Evolutionary conservation across 2,888 invertebrate genomes (phyloP).

Genomic region (Trissoscelio sp.): DNA sequence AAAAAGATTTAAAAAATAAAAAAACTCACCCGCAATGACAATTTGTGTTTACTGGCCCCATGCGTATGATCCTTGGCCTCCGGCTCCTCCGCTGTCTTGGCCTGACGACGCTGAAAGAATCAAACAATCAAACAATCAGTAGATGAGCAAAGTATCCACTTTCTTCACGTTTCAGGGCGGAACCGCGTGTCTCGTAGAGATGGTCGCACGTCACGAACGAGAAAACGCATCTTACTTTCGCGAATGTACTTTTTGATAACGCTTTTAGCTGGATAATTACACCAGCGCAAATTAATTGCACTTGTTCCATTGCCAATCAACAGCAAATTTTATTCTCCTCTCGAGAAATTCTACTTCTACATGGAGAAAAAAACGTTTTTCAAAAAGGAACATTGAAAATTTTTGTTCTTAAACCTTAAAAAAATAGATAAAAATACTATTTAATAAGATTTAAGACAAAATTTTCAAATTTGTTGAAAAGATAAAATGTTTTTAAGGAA

Average conservation of each 20-base stretch:
- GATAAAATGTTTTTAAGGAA: too few species aligned
- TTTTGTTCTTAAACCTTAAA: too few species aligned
- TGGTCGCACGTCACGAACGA: slow-evolving; percentile 62
- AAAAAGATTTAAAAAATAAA: too few species aligned
- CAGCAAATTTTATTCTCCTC: neutral
- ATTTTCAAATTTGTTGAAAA: too few species aligned
- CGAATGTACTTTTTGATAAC: slow-evolving; percentile 56
- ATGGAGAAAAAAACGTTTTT: too few species aligned
- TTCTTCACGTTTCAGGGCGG: slow-evolving; percentile 80
- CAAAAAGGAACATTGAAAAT: too few species aligned
- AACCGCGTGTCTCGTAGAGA: slow-evolving; percentile 72
- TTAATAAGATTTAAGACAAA: too few species aligned
- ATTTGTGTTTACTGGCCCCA: slow-evolving; percentile 78
- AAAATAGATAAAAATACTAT: too few species aligned
- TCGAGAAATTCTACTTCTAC: slow-evolving; percentile 41
- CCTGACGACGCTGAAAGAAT: slow-evolving; percentile 77
- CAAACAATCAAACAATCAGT: slow-evolving; percentile 51
- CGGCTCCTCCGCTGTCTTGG: slow-evolving; percentile 77
- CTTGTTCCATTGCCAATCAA: slow-evolving; percentile 36
- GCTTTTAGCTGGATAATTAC: slow-evolving; percentile 41
- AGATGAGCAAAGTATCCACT: slow-evolving; percentile 69
- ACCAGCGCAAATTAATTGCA: slow-evolving; percentile 39
- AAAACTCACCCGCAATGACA: slow-evolving; percentile 80
- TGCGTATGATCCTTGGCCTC: slow-evolving; percentile 78
- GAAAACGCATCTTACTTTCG: slow-evolving; percentile 69